A percentile compares a stretch with the other conserved stretches of the same genome.
These are phyloP conservation scores for Mellilla xanthometata DNA, from an alignment of 2,888 invertebrate species.

Conservation along the genomic window DNA sequence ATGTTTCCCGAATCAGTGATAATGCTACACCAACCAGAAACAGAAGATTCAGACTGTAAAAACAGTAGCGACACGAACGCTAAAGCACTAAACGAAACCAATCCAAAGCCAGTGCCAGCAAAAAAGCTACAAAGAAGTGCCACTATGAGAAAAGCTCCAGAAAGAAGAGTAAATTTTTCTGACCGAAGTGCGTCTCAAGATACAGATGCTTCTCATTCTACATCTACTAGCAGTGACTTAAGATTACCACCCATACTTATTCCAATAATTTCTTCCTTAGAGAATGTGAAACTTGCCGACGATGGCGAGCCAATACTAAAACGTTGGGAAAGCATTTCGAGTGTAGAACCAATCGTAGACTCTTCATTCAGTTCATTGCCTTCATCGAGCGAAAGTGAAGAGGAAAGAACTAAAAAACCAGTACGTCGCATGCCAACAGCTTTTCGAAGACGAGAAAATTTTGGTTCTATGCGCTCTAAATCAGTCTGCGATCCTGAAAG, in stretches of 20 bases:
- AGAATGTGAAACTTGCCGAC: constrained; percentile 72
- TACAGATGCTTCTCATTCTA: constrained; percentile 83
- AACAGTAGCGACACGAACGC: constrained; percentile 49
- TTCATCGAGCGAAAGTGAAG: constrained; percentile 76
- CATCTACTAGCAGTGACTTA: constrained; percentile 83
- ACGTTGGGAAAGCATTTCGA: constrained; percentile 85
- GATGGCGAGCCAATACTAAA: constrained; percentile 67
- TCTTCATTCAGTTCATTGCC: constrained; percentile 85
- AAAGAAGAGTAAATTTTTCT: constrained; percentile 79
- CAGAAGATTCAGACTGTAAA: constrained; percentile 59
- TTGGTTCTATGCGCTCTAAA: constrained; percentile 68
- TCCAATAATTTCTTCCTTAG: constrained; percentile 86
- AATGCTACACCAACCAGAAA: constrained; percentile 53
- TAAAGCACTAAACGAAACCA: constrained; percentile 44
- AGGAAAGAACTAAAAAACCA: constrained; percentile 61
- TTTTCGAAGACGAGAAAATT: constrained; percentile 64
- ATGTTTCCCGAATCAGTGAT: constrained; percentile 58
- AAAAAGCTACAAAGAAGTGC: constrained; percentile 71
- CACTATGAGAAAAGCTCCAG: constrained; percentile 67
- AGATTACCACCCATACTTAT: constrained; percentile 87
- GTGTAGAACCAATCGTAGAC: constrained; percentile 87
- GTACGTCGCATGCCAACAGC: constrained; percentile 68
- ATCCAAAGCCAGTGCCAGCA: constrained; percentile 43
- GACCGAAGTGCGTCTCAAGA: constrained; percentile 83
- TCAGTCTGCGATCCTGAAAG: constrained; percentile 78